Evolutionary conservation across 2,113 vertebrate species (phyloP).

Genomic region (Gasterosteus nipponicus): DNA sequence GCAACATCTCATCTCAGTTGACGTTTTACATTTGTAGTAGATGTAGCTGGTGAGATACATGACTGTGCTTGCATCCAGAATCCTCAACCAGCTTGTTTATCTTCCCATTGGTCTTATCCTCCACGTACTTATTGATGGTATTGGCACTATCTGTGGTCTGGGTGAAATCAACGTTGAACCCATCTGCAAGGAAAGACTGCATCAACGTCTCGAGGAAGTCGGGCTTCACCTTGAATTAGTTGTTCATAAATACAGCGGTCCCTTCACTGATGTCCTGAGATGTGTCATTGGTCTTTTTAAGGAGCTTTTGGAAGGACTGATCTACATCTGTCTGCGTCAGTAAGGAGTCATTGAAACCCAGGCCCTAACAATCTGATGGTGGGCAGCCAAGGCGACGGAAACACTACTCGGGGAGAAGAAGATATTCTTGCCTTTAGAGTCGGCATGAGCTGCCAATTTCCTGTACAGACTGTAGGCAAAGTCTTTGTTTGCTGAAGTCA

Average conservation of each 20-base stretch:
- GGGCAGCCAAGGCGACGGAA: conserved; percentile 79
- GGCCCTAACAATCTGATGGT: conserved; percentile 76
- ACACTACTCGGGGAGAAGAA: conserved; percentile 85
- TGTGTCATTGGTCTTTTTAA: conserved; percentile 22
- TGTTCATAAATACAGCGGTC: conserved; percentile 70
- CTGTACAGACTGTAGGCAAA: conserved; percentile 81
- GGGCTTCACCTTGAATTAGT: conserved; percentile 16
- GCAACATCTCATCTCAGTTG: background rate
- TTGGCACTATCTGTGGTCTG: conserved; percentile 45
- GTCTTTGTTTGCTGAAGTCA: conserved; percentile 71
- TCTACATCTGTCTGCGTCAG: conserved; percentile 51
- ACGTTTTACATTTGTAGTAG: conserved; percentile 79
- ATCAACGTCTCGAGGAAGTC: conserved; percentile 71
- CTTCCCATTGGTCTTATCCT: conserved; percentile 74
- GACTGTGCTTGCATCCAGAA: conserved; percentile 53
- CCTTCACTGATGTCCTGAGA: conserved; percentile 43
- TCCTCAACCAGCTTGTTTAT: conserved; percentile 68
- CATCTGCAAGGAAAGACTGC: conserved; percentile 65
- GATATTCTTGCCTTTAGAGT: conserved; percentile 75
- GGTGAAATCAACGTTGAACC: conserved; percentile 70
- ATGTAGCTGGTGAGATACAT: conserved; percentile 81
- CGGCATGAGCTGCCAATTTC: conserved; percentile 60
- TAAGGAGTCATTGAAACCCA: conserved; percentile 63
- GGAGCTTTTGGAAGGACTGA: conserved; percentile 48
- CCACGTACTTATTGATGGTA: conserved; percentile 70